These are phyloP conservation scores for Lampropteryx suffumata DNA, from an alignment of 2,888 invertebrate genomes.

Conservation along the genomic window DNA sequence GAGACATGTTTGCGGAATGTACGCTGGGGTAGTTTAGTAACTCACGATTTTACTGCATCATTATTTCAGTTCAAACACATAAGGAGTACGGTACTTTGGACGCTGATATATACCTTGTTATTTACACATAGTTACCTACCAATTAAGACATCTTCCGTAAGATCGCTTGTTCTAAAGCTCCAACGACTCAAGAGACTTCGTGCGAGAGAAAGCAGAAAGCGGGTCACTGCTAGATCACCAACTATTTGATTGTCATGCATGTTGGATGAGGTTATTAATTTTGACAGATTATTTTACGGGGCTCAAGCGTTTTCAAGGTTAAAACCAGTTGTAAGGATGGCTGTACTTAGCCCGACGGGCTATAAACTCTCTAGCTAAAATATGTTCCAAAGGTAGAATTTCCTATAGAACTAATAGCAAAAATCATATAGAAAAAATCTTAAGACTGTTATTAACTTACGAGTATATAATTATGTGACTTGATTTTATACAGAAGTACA, in stretches of 20 bases:
- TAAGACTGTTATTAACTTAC: too few relatives aligned
- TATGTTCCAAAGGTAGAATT: not conserved
- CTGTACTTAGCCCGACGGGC: not conserved
- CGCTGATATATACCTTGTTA: too few relatives aligned
- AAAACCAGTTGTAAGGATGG: not conserved
- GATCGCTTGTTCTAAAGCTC: constrained; percentile 40
- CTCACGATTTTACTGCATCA: too few relatives aligned
- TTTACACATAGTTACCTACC: too few relatives aligned
- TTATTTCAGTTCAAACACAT: too few relatives aligned
- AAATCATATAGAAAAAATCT: too few relatives aligned
- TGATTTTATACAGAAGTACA: too few relatives aligned
- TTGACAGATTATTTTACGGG: constrained; percentile 66
- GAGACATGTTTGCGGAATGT: constrained; percentile 2
- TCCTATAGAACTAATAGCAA: too few relatives aligned
- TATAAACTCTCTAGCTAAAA: not conserved
- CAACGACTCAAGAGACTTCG: constrained; percentile 66
- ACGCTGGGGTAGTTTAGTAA: not conserved
- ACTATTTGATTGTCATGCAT: constrained; percentile 79
- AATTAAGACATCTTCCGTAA: not conserved
- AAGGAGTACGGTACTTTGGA: too few relatives aligned
- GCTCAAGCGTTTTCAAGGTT: constrained; percentile 21
- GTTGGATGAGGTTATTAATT: constrained; percentile 77
- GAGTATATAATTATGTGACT: too few relatives aligned
- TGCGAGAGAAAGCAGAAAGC: constrained; percentile 80
- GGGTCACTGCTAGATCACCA: constrained; percentile 73